phyloP scores from a whole-genome alignment of 1,140 invertebrate species.

The Armadillidium nasatum region DNA sequence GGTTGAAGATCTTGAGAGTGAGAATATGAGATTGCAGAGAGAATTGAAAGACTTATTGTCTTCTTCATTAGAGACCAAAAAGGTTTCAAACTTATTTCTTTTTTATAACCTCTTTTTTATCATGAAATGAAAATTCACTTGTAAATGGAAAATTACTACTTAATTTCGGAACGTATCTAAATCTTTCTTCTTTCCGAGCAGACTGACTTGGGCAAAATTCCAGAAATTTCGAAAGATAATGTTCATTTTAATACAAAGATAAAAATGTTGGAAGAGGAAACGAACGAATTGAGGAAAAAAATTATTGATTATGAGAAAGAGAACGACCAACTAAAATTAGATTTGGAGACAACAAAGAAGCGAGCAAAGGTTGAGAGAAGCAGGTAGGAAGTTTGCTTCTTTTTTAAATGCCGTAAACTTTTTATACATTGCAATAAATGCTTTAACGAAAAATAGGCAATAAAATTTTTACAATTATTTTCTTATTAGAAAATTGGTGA shows the following conservation, averaged over 20 bases:
- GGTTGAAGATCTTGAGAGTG: slow-evolving; percentile 75
- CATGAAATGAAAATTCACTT: no score
- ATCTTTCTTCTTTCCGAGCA: neutral
- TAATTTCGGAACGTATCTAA: no score
- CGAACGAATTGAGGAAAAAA: slow-evolving; percentile 52
- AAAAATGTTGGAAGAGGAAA: slow-evolving; percentile 45
- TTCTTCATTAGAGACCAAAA: slow-evolving; percentile 25
- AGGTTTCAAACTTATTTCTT: slow-evolving; percentile 1
- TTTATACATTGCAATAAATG: no score
- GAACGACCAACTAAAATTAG: slow-evolving; percentile 55
- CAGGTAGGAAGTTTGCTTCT: slow-evolving; percentile 20
- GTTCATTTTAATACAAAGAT: slow-evolving; percentile 32
- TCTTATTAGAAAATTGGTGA: no score
- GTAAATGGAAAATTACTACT: no score
- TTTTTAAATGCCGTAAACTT: no score
- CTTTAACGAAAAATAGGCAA: no score
- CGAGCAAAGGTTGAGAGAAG: slow-evolving; percentile 29
- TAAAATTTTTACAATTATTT: no score
- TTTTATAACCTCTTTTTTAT: no score
- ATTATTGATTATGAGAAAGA: slow-evolving; percentile 52
- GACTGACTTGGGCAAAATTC: slow-evolving; percentile 7
- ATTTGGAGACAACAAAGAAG: slow-evolving; percentile 47
- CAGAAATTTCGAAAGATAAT: slow-evolving; percentile 22
- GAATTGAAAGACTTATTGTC: slow-evolving; percentile 68
- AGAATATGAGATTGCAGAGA: slow-evolving; percentile 67